Base-by-base conservation (phyloP, 2,797 vertebrate species). In the Mustela erminea region DNA sequence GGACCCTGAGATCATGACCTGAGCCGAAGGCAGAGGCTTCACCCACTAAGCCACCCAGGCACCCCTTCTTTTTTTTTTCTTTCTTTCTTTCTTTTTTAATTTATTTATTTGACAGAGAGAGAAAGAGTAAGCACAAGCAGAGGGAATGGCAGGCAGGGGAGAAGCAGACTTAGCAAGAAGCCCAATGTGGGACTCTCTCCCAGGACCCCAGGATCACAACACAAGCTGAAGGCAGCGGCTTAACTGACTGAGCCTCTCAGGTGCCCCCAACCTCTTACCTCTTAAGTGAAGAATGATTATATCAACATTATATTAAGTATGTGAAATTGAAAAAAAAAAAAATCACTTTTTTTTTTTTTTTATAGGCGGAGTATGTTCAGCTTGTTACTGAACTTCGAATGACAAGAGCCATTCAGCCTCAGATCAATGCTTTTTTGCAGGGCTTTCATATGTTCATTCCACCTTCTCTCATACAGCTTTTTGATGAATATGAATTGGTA, bases 391-490 rank as follows among this genome's bases (percentile, higher is more conserved):
- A 99, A 98, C 99, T 99, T 98, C 99, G 99, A 98, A 99, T 99
- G 99, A 99, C 99, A 49, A 99, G 99, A 98, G 99, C 99, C 96
- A 99, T 99, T 98, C 99, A 99, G 98, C 99, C 99, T 96, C 99
- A 99, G 99, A 99, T 99, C 97, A 99, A 99, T 93, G 99, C 99
- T 87, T 99, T 99, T 98, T 98, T 99, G 93, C 99, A 99, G 95
- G 99, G 99, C 81, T 99, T 99, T 98, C 99, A 99, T 98, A 99
- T 99, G 98, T 99, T 99, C 98, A 99, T 99, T 97, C 99, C 99
- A 17, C 99, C 99, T 0, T 99, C 99, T 18, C 99, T 99, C 97
- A 99, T 99, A 97, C 99, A 99, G 95, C 99, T 99, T 94, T 99
- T 99, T 97, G 99, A 99, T 97, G 99, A 99, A 98, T 99, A 99